These are phyloP conservation scores for Loris lydekkerianus DNA, from an alignment of 2,797 vertebrate genomes.

Conservation along the genomic window DNA sequence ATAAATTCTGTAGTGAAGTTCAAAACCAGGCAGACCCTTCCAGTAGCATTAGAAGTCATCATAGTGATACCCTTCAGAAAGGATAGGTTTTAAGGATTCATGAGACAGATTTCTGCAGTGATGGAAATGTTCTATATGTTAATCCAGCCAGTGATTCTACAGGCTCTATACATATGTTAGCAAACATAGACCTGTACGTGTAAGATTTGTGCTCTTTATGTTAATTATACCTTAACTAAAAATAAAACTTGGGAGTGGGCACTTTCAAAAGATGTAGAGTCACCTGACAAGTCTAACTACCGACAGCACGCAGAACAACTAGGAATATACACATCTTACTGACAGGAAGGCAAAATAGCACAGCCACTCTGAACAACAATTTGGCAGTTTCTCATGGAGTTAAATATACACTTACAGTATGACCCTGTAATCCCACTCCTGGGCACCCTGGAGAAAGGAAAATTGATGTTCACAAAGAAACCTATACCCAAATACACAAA, in stretches of 20 bases:
- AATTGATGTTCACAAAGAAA: conserved; percentile 35
- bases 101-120: not conserved
- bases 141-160: not conserved
- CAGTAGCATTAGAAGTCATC: not conserved
- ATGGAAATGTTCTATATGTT: not conserved
- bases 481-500: not conserved
- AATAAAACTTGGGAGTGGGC: conserved; percentile 1
- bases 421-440: not conserved
- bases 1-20: not conserved
- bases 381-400: not conserved
- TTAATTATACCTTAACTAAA: conserved; percentile 34
- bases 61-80: not conserved
- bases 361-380: not conserved
- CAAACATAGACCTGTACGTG: not conserved
- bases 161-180: not conserved
- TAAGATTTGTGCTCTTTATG: conserved; percentile 6
- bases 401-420: not conserved
- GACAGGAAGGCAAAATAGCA: not conserved
- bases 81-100: not conserved
- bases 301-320: not conserved
- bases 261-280: conserved; percentile 49
- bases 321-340: not conserved
- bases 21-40: conserved; percentile 19
- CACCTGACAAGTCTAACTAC: not conserved
- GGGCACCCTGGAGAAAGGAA: conserved; percentile 42